These are phyloP conservation scores for Delichon dasypus DNA, from an alignment of 2,797 vertebrate species.

Conservation along the genomic window DNA sequence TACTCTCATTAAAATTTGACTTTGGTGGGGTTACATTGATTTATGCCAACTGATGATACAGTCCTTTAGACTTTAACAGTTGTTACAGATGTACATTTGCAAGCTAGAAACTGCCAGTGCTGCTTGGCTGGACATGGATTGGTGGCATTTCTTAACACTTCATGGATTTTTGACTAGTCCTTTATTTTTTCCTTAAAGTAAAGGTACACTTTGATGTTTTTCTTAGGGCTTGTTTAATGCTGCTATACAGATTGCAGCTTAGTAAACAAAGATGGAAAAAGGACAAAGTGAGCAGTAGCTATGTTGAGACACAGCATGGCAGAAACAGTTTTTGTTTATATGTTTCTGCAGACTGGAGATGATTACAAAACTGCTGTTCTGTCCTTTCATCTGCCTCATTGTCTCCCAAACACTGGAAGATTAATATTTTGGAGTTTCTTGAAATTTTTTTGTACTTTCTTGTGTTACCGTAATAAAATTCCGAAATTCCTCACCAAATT, in stretches of 20 bases:
- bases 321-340: not conserved
- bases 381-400: not conserved
- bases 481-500: not conserved
- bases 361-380: not conserved
- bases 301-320: not conserved
- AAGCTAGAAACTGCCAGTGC: not conserved
- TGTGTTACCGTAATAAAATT: not conserved
- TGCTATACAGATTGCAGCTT: not conserved
- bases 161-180: not conserved
- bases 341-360: not conserved
- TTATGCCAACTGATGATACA: not conserved
- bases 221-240: not conserved
- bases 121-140: not conserved
- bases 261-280: not conserved
- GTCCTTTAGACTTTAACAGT: not conserved
- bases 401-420: not conserved
- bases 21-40: not conserved
- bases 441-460: not conserved
- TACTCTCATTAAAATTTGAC: conserved; percentile 1
- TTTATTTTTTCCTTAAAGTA: not conserved
- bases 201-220: not conserved
- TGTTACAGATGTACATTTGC: not conserved
- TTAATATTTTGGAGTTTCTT: not conserved
- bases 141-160: not conserved
- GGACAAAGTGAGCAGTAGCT: not conserved